Percentiles rank a stretch among this genome's conserved stretches.
These are phyloP conservation scores for Hystrix cristata DNA, from an alignment of 2,113 vertebrate genomes.

Conservation along the genomic window DNA sequence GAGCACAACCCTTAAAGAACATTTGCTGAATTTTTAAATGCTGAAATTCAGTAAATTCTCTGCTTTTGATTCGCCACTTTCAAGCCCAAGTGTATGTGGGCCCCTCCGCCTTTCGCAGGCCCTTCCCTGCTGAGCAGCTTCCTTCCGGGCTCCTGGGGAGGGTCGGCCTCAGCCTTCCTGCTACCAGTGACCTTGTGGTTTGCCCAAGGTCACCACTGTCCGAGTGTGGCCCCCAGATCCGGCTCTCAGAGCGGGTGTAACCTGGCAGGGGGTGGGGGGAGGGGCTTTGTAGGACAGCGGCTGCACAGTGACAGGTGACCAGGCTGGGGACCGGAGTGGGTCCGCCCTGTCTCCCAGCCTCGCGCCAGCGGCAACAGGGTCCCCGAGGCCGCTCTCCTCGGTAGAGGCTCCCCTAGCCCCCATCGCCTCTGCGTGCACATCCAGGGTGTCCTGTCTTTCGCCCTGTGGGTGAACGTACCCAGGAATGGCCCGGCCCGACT, in stretches of 20 bases:
- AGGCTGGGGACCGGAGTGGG: not conserved
- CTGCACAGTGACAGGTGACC: not conserved
- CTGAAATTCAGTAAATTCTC: no score
- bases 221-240: not conserved
- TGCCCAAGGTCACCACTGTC: not conserved
- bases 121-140: not conserved
- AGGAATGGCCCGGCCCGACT: not conserved
- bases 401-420: rapidly evolving
- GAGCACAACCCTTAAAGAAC: not conserved
- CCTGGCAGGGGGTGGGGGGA: not conserved
- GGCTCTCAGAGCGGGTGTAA: not conserved
- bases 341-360: not conserved
- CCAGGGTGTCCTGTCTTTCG: not conserved
- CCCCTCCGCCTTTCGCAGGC: rapidly evolving
- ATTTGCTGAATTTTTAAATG: not conserved
- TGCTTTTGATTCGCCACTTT: not conserved
- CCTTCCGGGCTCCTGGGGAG: not conserved
- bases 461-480: not conserved
- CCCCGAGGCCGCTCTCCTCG: rapidly evolving
- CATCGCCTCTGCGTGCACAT: not conserved
- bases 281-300: not conserved
- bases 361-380: rapidly evolving
- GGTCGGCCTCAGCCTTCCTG: not conserved
- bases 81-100: rapidly evolving
- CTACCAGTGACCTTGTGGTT: not conserved